Evolutionary conservation across 2,797 vertebrate species (phyloP), one percentile per base, ranked within the genome.

Genomic region (Otolemur crassicaudatus): DNA sequence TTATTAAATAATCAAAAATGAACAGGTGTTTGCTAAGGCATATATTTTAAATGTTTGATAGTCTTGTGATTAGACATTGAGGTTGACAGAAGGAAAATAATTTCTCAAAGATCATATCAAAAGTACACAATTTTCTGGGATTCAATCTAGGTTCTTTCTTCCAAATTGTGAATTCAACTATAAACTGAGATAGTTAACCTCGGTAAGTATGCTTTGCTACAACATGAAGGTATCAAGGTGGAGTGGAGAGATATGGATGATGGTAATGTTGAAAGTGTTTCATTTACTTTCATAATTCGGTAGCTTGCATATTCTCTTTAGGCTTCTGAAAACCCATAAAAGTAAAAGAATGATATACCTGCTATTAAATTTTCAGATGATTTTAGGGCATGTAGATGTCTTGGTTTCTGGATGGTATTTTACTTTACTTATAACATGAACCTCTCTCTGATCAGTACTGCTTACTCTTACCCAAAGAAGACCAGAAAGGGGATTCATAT

Each of bases 61-160:
- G 67, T 14, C 22, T 76, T 87, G 8, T 73, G 29, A 85, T 82
- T 43, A 82, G 46, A 77, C 25, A 43, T 0, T 31, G 60, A 82
- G 14, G 49, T n/a, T 81, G 87, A 73, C 7, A 92, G 60, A 87
- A 90, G 29, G 25, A 81, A 94, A 90, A 8, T 40, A 9, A 93
- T 82, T 67, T 90, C 6, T 43, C 61, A 60, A 60, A 86, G 31
- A 53, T 43, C 4, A 70, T 22, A 67, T 4, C 31, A 16, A n/a
- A 75, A 43, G 87, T 20, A 70, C 3, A 75, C 65, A 76, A 1
- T 9, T 1, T 46, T 69, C 40, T 43, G 29, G 16, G 46, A 43
- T 13, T 90, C 27, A 58, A 46, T 2, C 5, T 25, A 29, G 19
- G 17, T 5, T 87, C 31, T 82, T 16, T 40, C 12, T 67, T 77